These are phyloP conservation scores for Pelvicachromis taeniatus DNA, from an alignment of 2,113 vertebrate species.

Conservation along the genomic window DNA sequence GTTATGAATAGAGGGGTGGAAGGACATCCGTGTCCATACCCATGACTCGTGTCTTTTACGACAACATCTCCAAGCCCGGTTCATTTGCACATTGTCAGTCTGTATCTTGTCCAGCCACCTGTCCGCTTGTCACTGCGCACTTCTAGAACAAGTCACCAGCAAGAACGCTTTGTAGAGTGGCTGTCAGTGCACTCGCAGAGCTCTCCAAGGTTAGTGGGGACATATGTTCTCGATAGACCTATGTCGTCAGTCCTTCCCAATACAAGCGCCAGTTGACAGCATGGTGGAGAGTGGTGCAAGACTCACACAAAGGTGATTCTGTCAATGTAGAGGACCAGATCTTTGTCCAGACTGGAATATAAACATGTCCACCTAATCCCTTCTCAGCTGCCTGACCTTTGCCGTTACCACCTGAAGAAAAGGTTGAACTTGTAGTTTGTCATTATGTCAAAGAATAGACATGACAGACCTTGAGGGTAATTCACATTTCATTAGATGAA, in stretches of 20 bases:
- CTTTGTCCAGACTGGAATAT: constrained; percentile 12
- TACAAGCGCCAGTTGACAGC: constrained; percentile 44
- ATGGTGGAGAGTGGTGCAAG: constrained; percentile 29
- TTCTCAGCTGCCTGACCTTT: constrained; percentile 2
- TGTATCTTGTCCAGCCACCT: constrained; percentile 19
- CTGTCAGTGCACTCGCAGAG: neutral
- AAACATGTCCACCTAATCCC: constrained; percentile 7
- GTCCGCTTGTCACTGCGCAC: constrained; percentile 37
- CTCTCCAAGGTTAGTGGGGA: constrained; percentile 46
- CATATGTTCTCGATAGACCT: constrained; percentile 45
- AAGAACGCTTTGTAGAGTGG: constrained; percentile 38
- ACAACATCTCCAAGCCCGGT: neutral
- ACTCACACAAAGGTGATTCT: constrained; percentile 48
- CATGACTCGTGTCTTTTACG: neutral
- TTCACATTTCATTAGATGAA: neutral
- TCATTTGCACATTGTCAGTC: neutral
- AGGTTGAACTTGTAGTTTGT: neutral
- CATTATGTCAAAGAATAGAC: neutral
- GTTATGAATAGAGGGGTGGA: neutral
- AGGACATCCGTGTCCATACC: neutral
- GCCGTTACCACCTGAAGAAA: neutral
- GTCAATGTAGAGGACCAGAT: constrained; percentile 9
- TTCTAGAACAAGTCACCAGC: constrained; percentile 18
- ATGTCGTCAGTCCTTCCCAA: constrained; percentile 44
- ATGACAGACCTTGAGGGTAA: neutral